Conservation (phyloP, 2,797 vertebrate genomes). For the Enteromius afrohamiltoni region DNA sequence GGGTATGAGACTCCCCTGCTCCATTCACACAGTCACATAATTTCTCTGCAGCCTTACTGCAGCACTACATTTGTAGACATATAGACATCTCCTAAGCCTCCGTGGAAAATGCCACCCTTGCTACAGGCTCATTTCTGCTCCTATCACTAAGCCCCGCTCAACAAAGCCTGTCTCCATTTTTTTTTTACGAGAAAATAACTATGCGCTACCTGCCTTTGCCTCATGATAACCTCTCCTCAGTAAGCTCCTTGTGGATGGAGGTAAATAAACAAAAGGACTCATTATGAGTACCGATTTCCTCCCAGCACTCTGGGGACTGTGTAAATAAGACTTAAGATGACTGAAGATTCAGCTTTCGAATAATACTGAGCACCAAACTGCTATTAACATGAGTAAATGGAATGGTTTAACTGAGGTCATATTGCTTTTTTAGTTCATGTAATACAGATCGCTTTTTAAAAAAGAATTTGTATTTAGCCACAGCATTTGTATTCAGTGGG, state of each 20-base stretch:
- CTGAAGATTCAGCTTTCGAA: constrained; percentile 59
- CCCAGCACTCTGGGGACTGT: constrained; percentile 63
- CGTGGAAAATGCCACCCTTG: constrained; percentile 31
- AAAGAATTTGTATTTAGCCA: neutral
- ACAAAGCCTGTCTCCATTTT: constrained; percentile 41
- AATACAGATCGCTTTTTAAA: neutral
- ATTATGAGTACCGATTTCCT: constrained; percentile 72
- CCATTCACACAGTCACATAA: constrained; percentile 36
- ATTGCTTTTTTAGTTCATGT: constrained; percentile 42
- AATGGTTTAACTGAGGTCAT: constrained; percentile 68
- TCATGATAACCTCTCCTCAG: constrained; percentile 42
- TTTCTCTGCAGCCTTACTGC: constrained; percentile 54
- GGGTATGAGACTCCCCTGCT: constrained; percentile 35
- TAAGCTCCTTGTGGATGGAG: constrained; percentile 60
- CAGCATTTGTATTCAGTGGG: constrained; percentile 27
- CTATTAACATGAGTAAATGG: constrained; percentile 58
- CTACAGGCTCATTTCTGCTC: constrained; percentile 34
- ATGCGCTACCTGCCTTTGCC: constrained; percentile 29
- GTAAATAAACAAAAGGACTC: constrained; percentile 72
- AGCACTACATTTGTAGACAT: constrained; percentile 48
- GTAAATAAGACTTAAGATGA: constrained; percentile 61
- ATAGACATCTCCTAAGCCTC: constrained; percentile 42
- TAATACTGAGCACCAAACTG: constrained; percentile 63
- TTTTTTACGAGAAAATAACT: constrained; percentile 37
- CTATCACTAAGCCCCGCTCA: constrained; percentile 13